A percentile compares a stretch with the other conserved stretches of the same genome.
phyloP scores from a whole-genome alignment of 2,888 invertebrate species.

The Heliconius ismenius region DNA sequence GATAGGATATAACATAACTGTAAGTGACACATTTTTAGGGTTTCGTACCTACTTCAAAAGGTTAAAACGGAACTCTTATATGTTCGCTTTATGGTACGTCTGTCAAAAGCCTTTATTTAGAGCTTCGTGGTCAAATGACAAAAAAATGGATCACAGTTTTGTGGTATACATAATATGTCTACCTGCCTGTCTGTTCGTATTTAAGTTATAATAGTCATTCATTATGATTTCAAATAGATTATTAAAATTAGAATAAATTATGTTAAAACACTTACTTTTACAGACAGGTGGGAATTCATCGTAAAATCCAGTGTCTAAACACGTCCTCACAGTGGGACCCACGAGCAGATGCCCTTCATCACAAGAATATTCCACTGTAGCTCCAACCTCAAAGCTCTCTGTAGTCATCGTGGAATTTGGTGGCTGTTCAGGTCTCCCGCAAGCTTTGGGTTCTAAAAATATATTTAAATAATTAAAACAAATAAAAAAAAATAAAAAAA shows the following conservation, averaged over 20 bases:
- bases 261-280: constrained; percentile 86
- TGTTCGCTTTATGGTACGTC: too few relatives aligned
- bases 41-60: too few relatives aligned
- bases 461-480: background rate
- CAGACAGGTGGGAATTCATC: constrained; percentile 96
- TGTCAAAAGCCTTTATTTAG: too few relatives aligned
- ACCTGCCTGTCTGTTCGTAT: too few relatives aligned
- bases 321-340: constrained; percentile 91
- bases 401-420: constrained; percentile 94
- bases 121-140: too few relatives aligned
- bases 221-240: background rate
- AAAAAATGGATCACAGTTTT: too few relatives aligned
- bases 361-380: constrained; percentile 91
- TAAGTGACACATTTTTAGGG: too few relatives aligned
- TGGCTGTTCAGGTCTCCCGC: constrained; percentile 95
- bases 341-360: constrained; percentile 93
- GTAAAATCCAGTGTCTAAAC: constrained; percentile 95
- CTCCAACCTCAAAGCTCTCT: constrained; percentile 89
- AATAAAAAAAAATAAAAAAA: background rate
- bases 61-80: too few relatives aligned
- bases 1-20: background rate
- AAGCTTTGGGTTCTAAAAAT: constrained; percentile 90
- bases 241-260: background rate
- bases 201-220: background rate
- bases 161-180: too few relatives aligned